Evolutionary conservation across 2,113 vertebrate species (phyloP).

Genomic region (Actenoides lindsayi): DNA sequence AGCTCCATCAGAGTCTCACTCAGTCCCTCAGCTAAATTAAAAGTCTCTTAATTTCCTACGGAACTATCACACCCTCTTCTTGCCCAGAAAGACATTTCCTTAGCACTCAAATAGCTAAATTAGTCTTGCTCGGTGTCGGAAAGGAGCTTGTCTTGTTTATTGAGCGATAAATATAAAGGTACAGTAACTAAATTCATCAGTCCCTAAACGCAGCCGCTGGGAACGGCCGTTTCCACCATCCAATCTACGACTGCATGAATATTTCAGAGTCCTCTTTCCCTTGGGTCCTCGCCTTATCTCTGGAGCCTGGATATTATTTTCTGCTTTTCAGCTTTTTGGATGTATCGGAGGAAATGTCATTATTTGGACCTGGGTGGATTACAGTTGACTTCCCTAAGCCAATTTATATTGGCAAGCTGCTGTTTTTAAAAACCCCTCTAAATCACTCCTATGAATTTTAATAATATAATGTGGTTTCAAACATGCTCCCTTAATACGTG

Average conservation of each 20-base stretch:
- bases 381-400: slow-evolving; percentile 66
- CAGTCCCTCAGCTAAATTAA: not conserved
- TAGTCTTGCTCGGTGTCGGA: not conserved
- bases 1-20: not conserved
- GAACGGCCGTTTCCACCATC: slow-evolving; percentile 49
- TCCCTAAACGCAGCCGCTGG: slow-evolving; percentile 46
- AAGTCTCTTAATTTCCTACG: not conserved
- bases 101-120: slow-evolving; percentile 23
- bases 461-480: slow-evolving; percentile 54
- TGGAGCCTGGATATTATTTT: slow-evolving; percentile 67
- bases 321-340: slow-evolving; percentile 67
- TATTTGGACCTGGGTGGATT: slow-evolving; percentile 68
- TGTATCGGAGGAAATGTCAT: slow-evolving; percentile 66
- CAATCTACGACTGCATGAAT: slow-evolving; percentile 57
- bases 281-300: slow-evolving; percentile 54
- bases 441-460: slow-evolving; percentile 68
- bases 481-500: slow-evolving; percentile 30
- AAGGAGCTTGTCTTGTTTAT: slow-evolving; percentile 62
- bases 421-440: slow-evolving; percentile 59
- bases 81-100: slow-evolving; percentile 39
- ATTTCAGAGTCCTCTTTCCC: slow-evolving; percentile 61
- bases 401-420: slow-evolving; percentile 73
- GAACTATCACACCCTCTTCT: not conserved
- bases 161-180: slow-evolving; percentile 67
- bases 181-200: slow-evolving; percentile 68